Conservation (phyloP, 1,140 invertebrate genomes). For the Hycleus phaleratus region DNA sequence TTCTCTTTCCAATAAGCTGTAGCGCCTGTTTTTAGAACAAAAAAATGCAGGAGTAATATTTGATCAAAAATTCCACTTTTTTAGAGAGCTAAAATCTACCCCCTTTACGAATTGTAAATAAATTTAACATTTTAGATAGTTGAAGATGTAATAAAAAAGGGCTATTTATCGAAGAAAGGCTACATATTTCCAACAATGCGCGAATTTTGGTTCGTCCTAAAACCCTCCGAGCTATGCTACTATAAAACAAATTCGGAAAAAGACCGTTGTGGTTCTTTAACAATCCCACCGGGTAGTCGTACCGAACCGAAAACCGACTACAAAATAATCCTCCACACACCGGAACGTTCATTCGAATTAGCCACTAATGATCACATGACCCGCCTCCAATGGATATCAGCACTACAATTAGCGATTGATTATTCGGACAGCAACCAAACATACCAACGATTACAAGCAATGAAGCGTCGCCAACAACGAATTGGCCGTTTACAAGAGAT, state of each 20-base stretch:
- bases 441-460: constrained; percentile 57
- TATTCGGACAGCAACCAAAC: constrained; percentile 55
- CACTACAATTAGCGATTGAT: constrained; percentile 59
- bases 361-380: constrained; percentile 61
- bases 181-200: constrained; percentile 65
- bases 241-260: constrained; percentile 65
- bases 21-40: too few species aligned
- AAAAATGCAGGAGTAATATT: too few species aligned
- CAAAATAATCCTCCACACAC: constrained; percentile 53
- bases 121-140: constrained; percentile 44
- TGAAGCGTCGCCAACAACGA: constrained; percentile 52
- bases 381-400: constrained; percentile 63
- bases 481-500: constrained; percentile 50
- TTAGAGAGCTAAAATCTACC: too few species aligned
- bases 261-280: constrained; percentile 59
- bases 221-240: constrained; percentile 64
- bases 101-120: too few species aligned
- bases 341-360: constrained; percentile 60
- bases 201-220: constrained; percentile 74
- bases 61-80: too few species aligned
- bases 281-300: constrained; percentile 55
- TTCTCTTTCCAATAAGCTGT: too few species aligned
- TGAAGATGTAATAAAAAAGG: constrained; percentile 77
- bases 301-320: constrained; percentile 50
- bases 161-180: constrained; percentile 62